A percentile compares a stretch with the other conserved stretches of the same genome.
Evolutionary conservation across 2,797 vertebrate species (phyloP).

Genomic region (Anomalospiza imberbis): DNA sequence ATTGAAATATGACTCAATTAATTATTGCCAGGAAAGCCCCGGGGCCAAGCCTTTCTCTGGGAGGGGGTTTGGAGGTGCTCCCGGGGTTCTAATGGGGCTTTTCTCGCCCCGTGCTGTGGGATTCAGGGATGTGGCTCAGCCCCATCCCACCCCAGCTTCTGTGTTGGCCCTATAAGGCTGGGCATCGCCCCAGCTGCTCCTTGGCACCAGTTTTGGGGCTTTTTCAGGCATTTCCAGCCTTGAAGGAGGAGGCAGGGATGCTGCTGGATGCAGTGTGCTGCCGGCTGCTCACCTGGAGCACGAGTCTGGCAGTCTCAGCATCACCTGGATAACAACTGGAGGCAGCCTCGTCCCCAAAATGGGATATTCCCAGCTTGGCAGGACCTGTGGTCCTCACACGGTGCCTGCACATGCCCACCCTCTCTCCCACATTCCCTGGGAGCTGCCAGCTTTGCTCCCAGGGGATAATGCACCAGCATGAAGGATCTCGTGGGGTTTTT

Average conservation of each 20-base stretch:
- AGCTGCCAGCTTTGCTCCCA: neutral
- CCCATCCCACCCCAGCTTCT: neutral
- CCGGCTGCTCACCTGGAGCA: neutral
- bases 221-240: neutral
- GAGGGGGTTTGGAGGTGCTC: neutral
- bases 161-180: rapidly evolving
- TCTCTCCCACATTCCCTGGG: neutral
- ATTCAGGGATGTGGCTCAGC: neutral
- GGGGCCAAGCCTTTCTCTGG: neutral
- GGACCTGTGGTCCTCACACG: rapidly evolving
- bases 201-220: neutral
- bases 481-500: neutral
- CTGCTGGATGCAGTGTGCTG: rapidly evolving
- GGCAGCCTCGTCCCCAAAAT: rapidly evolving
- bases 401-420: neutral
- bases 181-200: neutral
- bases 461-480: rapidly evolving
- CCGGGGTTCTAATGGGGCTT: neutral
- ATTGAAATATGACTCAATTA: constrained; percentile 69
- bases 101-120: rapidly evolving
- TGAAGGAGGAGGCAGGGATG: neutral
- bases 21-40: constrained; percentile 49
- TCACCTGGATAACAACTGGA: rapidly evolving
- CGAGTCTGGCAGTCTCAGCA: neutral
- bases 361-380: neutral